Conservation (phyloP, 2,888 invertebrate species). For the Acholoe squamosa region DNA sequence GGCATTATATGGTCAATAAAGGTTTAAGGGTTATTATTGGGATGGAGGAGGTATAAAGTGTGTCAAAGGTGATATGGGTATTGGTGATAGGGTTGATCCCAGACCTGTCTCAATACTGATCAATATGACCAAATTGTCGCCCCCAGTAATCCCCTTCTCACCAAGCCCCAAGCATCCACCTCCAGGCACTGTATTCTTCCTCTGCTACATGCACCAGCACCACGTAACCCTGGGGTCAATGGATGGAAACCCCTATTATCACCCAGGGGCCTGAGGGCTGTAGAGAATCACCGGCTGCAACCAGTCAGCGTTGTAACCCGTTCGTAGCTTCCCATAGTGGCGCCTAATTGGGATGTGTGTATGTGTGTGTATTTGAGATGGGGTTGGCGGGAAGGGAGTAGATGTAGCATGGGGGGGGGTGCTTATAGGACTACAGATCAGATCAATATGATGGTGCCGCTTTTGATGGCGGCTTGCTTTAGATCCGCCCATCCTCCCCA, state of each 20-base stretch:
- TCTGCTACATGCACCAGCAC: background rate
- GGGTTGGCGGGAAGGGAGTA: too few relatives aligned
- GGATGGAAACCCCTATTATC: conserved; percentile 22
- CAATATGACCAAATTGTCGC: background rate
- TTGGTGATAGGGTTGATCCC: background rate
- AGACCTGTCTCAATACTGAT: background rate
- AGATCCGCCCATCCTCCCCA: too few relatives aligned
- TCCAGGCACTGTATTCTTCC: background rate
- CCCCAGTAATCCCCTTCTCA: background rate
- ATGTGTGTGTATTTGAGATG: too few relatives aligned
- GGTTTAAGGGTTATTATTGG: too few relatives aligned
- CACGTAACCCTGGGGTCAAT: conserved; percentile 31
- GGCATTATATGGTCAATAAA: too few relatives aligned
- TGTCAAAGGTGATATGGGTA: background rate
- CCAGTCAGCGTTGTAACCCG: conserved; percentile 4
- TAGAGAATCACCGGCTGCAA: conserved; percentile 39
- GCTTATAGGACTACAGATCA: background rate
- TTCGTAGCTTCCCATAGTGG: background rate
- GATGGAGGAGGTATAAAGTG: background rate
- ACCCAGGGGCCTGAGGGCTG: background rate
- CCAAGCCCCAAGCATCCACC: background rate
- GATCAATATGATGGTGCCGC: conserved; percentile 13
- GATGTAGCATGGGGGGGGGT: too few relatives aligned
- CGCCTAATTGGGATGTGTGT: background rate
- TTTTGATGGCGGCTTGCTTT: too few relatives aligned